Evolutionary conservation across 64 coral and sea anemone genomes (phyloP).

Genomic region (Stichodactyla helianthus): DNA sequence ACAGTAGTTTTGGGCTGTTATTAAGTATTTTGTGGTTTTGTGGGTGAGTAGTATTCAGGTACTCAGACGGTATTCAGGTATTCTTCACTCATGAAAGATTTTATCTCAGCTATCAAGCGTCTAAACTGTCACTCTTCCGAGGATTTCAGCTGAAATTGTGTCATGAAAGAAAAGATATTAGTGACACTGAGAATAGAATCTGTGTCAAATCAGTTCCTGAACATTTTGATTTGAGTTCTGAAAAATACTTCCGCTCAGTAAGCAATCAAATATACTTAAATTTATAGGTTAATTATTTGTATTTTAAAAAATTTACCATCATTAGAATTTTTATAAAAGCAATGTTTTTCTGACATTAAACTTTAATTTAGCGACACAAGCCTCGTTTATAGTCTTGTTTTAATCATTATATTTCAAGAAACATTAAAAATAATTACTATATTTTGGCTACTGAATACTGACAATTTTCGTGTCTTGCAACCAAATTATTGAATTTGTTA

Average conservation of each 20-base stretch:
- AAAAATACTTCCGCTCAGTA: too few relatives aligned
- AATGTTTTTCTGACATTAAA: too few relatives aligned
- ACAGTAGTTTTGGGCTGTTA: not conserved
- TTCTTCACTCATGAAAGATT: not conserved
- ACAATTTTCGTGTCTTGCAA: not conserved
- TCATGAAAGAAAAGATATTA: not conserved
- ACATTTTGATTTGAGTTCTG: too few relatives aligned
- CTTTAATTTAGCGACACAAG: too few relatives aligned
- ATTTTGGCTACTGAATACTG: not conserved
- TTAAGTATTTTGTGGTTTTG: not conserved
- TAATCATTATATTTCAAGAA: too few relatives aligned
- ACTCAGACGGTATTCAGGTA: slow-evolving; percentile 2
- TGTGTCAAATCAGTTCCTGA: too few relatives aligned
- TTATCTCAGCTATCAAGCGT: not conserved
- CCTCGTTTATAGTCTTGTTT: too few relatives aligned
- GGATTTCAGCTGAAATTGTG: not conserved
- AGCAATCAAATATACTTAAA: too few relatives aligned
- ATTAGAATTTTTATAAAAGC: too few relatives aligned
- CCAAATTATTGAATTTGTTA: not conserved
- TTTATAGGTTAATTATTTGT: too few relatives aligned
- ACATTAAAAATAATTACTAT: too few relatives aligned
- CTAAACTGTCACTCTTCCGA: not conserved
- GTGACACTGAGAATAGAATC: not conserved
- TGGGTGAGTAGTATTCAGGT: not conserved
- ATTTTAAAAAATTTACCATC: too few relatives aligned